Base-by-base conservation (phyloP, 2,888 invertebrate species). In the Dorcus hopei region DNA sequence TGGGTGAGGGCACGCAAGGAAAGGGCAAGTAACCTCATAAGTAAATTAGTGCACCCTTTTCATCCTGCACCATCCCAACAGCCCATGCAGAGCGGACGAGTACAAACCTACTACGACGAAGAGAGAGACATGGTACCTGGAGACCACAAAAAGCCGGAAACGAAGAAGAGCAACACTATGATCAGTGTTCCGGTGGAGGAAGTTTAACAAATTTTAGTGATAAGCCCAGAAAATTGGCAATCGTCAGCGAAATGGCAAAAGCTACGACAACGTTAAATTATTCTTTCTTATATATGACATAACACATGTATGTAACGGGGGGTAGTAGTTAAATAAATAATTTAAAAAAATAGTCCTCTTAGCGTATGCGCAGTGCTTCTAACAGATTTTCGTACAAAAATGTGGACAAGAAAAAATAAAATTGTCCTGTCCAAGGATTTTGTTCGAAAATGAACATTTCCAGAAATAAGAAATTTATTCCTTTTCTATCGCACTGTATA, bases 1-100 rank as follows among this genome's bases (percentile, higher is more conserved):
- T 93, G 93, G 93, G 80, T 88, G 49, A 79, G 85, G 65, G 83
- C 81, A 42, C 82, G 83, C 43, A 87, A 85, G 71, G 86, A 87
- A 61, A 83, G 82, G 74, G 80, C 81, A 54, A 80, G 82, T 11
- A 82, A 82, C 62, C 74, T 85, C 51, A 81, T 84, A 72, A 86
- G 85, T 26, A 79, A 86, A 48, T 76, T 87, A 66, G 83, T 85
- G 58, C 87, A 87, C 72, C 85, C 86, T 9, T 83, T 86, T 39
- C 80, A 80, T n/a, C 77, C 79, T 43, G 75, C 74, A 58, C 79
- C 64, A 49, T 53, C 56, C n/a, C 59, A 59, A 39, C 60, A 60
- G 40, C 57, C 60, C 19, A 55, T 58, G 50, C 62, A 59, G 45
- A 58, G 55, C 41, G 58, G 55, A 33, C 58, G 56, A 48, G 39